Base-by-base conservation (phyloP, 2,888 invertebrate genomes). In the Macrosiphum euphorbiae region DNA sequence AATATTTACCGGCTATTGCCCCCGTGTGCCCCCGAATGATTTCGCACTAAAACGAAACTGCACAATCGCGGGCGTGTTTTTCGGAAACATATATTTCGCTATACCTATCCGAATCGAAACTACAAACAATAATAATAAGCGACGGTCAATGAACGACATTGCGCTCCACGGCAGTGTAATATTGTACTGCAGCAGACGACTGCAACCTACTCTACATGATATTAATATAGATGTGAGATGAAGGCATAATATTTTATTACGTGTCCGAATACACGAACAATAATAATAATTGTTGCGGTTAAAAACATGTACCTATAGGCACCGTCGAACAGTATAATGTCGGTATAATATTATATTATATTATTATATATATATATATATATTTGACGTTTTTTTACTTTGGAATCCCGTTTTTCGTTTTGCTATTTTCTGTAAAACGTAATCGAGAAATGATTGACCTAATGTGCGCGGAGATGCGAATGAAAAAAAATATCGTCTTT, bases 31-130 rank as follows among this genome's bases (percentile, higher is more conserved):
- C 58, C 58, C 52, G 26, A 90, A 61, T 67, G 90, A 90, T 90
- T 90, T 44, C 92, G 35, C 50, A 61, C 35, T 90, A 91, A 88
- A 52, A 91, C 87, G 85, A 92, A 94, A 92, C 91, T 84, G 41
- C 92, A 91, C 41, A 90, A 55, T 86, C 28, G 26, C n/a, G 16
- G 47, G 86, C 44, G 28, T 86, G 28, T 86, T 47, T 86, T 86
- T 86, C 47, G 7, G 86, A 86, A 50, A 44, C 35, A 85, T 47
- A 85, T 47, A 47, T 85, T 85, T 85, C 44, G 78, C 35, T 78
- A 35, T 35, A 20, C 1, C 35, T 78, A 35, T 78, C 35, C 4
- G 28, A 85, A 85, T 44, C 85, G 47, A n/a, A 47, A 87, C 87
- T 8, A 50, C 87, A 87, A 78, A 78, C 35, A 35, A 87, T 87